phyloP scores from a whole-genome alignment of 1,140 invertebrate species.

The Leguminivora glycinivorella region DNA sequence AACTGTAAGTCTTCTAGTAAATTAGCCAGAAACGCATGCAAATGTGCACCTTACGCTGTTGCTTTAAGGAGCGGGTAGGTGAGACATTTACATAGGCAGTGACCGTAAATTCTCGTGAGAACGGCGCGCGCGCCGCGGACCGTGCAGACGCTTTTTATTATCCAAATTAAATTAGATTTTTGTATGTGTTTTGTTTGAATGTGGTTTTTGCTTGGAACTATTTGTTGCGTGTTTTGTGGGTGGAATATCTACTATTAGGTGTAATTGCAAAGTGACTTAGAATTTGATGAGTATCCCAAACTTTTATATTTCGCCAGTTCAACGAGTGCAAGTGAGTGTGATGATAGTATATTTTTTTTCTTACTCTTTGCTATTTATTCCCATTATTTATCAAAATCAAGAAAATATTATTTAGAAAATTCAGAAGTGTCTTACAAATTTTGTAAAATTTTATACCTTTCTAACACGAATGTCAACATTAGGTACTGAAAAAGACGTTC shows the following conservation, averaged over 20 bases:
- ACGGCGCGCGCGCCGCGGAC: constrained; percentile 48
- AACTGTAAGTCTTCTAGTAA: constrained; percentile 61
- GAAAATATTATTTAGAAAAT: too few relatives aligned
- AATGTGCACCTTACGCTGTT: neutral
- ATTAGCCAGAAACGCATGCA: constrained; percentile 57
- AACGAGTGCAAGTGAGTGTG: too few relatives aligned
- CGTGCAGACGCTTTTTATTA: constrained; percentile 53
- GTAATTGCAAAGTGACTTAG: neutral
- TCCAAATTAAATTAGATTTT: constrained; percentile 66
- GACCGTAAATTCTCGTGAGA: constrained; percentile 75
- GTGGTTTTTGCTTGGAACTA: constrained; percentile 4
- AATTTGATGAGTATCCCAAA: neutral
- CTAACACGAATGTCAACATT: too few relatives aligned
- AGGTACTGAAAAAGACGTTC: too few relatives aligned
- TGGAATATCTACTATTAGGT: neutral
- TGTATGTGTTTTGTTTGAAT: constrained; percentile 14
- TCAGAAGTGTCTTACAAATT: too few relatives aligned
- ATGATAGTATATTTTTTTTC: too few relatives aligned
- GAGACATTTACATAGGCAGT: constrained; percentile 66
- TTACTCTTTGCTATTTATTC: too few relatives aligned
- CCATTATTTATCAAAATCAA: too few relatives aligned
- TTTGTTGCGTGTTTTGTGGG: constrained; percentile 13
- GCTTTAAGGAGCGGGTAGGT: neutral
- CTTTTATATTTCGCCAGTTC: too few relatives aligned
- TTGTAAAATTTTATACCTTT: too few relatives aligned